Percentiles rank a stretch among this genome's conserved stretches.
Evolutionary conservation across 2,113 vertebrate species (phyloP).

Genomic region (Sinocyclocheilus anshuiensis): DNA sequence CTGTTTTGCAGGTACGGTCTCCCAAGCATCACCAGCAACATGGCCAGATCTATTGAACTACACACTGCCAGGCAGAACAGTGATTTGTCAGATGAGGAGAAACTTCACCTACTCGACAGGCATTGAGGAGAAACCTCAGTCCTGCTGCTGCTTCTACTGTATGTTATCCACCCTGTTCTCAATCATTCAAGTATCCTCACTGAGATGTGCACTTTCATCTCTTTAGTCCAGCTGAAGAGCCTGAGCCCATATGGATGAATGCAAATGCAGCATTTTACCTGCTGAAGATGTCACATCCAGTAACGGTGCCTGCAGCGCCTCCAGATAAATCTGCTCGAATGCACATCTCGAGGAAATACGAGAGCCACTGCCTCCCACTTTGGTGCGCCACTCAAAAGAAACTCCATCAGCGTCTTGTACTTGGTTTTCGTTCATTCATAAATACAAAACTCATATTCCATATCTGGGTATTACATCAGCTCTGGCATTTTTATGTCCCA

Average conservation of each 20-base stretch:
- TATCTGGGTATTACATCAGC: no score
- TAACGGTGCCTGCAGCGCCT: not conserved
- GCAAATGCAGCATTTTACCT: not conserved
- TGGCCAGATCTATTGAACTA: not conserved
- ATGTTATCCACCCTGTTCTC: no score
- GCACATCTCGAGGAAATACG: not conserved
- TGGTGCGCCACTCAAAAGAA: not conserved
- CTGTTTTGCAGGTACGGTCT: not conserved
- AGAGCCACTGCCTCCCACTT: not conserved
- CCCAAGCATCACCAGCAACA: not conserved
- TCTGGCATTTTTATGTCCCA: no score
- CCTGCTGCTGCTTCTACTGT: no score
- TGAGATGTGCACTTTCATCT: not conserved
- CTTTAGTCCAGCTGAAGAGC: not conserved
- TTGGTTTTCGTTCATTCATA: no score
- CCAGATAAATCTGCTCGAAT: not conserved
- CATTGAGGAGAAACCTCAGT: no score
- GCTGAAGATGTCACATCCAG: not conserved
- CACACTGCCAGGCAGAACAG: not conserved
- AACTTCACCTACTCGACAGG: not conserved
- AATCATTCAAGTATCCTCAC: not conserved
- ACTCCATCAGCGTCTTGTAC: not conserved
- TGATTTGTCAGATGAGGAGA: not conserved
- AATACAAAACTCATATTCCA: no score
- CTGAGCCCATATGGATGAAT: not conserved